phyloP scores from a whole-genome alignment of 2,888 invertebrate species.

The Sinopyrophorus schimmeli region DNA sequence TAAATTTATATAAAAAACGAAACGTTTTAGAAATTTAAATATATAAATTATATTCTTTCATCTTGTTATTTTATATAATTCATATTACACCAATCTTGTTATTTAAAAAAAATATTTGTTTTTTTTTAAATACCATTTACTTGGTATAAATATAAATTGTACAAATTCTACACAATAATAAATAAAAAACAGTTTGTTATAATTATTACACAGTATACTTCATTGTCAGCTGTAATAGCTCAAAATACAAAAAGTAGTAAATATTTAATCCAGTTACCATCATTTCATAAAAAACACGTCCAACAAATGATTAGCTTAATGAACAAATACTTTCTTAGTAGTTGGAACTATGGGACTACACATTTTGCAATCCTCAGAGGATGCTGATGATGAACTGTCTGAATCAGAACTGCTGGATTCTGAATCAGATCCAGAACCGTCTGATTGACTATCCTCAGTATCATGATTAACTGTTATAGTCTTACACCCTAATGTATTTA shows the following conservation, averaged over 20 bases:
- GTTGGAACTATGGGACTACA: constrained; percentile 9
- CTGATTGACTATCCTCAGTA: constrained; percentile 58
- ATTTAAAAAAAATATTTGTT: no score
- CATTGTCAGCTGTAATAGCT: no score
- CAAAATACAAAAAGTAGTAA: no score
- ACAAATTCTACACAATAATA: no score
- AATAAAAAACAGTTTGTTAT: no score
- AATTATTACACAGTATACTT: no score
- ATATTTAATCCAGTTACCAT: no score
- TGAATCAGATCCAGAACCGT: constrained; percentile 57
- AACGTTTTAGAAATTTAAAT: constrained; percentile 7
- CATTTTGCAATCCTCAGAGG: constrained; percentile 36
- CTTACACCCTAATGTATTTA: constrained; percentile 84
- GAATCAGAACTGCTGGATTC: constrained; percentile 58
- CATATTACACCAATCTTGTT: constrained; percentile 3
- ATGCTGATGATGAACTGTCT: constrained; percentile 45
- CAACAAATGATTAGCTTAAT: no score
- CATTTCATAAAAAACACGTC: no score
- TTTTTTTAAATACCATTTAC: no score
- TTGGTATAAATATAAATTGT: no score
- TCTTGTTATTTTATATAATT: constrained; percentile 12
- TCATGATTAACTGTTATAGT: constrained; percentile 55
- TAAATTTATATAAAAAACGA: constrained; percentile 13
- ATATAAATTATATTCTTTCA: constrained; percentile 1
- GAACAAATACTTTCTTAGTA: constrained; percentile 18